Evolutionary conservation across 2,797 vertebrate species (phyloP).

Genomic region (Pelochelys cantorii): DNA sequence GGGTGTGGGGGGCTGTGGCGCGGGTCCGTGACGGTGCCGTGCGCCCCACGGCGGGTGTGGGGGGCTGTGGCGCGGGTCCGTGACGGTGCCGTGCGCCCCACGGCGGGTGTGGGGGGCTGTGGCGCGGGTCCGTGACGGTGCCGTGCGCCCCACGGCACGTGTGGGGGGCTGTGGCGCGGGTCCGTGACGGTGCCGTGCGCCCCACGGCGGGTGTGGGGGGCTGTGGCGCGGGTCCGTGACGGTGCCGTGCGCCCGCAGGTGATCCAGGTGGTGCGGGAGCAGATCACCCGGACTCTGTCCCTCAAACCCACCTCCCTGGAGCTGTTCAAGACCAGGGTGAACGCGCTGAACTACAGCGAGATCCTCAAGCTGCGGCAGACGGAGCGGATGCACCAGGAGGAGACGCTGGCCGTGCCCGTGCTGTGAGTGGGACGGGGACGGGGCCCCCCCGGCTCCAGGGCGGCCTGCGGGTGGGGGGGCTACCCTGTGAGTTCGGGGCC

Average conservation of each 20-base stretch:
- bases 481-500: fast-evolving
- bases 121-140: no score
- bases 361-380: conserved; percentile 96
- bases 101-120: no score
- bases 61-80: not conserved
- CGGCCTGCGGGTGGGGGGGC: not conserved
- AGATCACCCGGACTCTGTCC: conserved; percentile 93
- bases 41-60: not conserved
- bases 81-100: not conserved
- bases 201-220: no score
- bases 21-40: no score
- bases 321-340: conserved; percentile 95
- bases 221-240: no score
- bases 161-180: not conserved
- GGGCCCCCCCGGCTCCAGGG: no score
- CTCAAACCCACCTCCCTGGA: conserved; percentile 94
- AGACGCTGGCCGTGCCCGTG: conserved; percentile 91
- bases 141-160: not conserved
- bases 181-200: not conserved
- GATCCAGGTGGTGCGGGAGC: conserved; percentile 97
- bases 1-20: not conserved
- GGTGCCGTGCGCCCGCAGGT: conserved; percentile 77
- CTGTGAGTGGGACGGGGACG: conserved; percentile 76
- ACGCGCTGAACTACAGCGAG: conserved; percentile 92
- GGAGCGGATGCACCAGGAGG: conserved; percentile 94